A percentile compares a stretch with the other conserved stretches of the same genome.
Conservation (phyloP, 2,888 invertebrate genomes). For the Gastrophysa polygoni region DNA sequence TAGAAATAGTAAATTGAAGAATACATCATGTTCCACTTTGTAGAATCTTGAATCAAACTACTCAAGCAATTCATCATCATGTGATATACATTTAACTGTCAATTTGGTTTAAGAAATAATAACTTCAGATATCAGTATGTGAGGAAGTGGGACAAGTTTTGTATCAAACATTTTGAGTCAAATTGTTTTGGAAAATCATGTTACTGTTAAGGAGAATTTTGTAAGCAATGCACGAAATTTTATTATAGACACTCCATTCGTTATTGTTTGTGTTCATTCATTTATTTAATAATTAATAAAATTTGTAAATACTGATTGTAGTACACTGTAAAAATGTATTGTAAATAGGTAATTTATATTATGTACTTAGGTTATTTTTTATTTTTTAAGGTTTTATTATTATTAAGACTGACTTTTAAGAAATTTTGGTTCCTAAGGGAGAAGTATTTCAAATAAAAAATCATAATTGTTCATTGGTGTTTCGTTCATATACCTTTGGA, state of each 20-base stretch:
- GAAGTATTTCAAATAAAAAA: constrained; percentile 55
- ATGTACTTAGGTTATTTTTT: constrained; percentile 49
- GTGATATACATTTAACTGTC: constrained; percentile 1
- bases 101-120: not conserved
- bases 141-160: constrained; percentile 5
- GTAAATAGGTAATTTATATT: constrained; percentile 52
- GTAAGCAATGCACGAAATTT: constrained; percentile 23
- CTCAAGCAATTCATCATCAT: not conserved
- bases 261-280: constrained; percentile 37
- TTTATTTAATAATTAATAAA: constrained; percentile 28
- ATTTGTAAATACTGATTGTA: constrained; percentile 43
- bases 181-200: not conserved
- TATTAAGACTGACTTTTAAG: constrained; percentile 59
- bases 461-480: constrained; percentile 35
- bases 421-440: constrained; percentile 59
- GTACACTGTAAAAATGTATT: constrained; percentile 49
- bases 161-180: not conserved
- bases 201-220: constrained; percentile 20
- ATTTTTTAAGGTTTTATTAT: constrained; percentile 52
- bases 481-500: not conserved
- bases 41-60: not conserved
- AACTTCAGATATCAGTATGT: too few species aligned
- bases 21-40: not conserved
- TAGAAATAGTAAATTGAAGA: not conserved
- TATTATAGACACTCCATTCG: constrained; percentile 19